Conservation (phyloP, 2,113 vertebrate genomes). For the Petrocephalus zakoni region DNA sequence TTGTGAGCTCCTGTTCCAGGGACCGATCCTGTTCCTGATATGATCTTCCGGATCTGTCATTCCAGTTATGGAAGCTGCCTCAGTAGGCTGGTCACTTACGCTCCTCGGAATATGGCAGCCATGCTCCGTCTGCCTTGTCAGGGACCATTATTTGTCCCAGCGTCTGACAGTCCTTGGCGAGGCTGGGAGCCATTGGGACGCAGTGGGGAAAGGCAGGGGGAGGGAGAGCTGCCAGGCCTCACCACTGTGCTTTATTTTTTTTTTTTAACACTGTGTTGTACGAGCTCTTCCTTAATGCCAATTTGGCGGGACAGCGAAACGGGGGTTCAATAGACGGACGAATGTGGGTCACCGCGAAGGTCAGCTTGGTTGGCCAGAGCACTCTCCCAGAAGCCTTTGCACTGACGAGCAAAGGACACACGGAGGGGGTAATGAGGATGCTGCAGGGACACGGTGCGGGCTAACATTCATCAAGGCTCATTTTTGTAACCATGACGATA, state of each 20-base stretch:
- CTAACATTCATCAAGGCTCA: background rate
- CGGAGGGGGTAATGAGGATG: background rate
- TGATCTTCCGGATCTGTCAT: background rate
- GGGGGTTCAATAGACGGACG: background rate
- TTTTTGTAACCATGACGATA: background rate
- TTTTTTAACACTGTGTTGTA: background rate
- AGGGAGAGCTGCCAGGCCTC: constrained; percentile 20
- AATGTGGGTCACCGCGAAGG: background rate
- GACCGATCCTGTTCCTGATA: background rate
- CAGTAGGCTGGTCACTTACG: constrained; percentile 1
- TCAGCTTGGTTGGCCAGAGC: background rate
- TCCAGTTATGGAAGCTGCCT: background rate
- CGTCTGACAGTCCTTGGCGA: constrained; percentile 28
- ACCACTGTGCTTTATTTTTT: background rate
- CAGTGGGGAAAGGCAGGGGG: constrained; percentile 22
- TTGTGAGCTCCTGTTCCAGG: background rate
- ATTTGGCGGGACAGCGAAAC: constrained; percentile 19
- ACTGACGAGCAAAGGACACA: background rate
- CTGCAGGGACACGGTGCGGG: background rate
- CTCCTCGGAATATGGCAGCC: constrained; percentile 11
- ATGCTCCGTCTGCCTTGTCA: constrained; percentile 17
- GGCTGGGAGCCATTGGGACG: constrained; percentile 1
- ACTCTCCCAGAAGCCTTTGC: background rate
- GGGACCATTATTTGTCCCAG: constrained; percentile 22
- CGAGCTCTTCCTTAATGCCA: background rate